Conservation (phyloP, 2,888 invertebrate species). For the Escarpia spicata region DNA sequence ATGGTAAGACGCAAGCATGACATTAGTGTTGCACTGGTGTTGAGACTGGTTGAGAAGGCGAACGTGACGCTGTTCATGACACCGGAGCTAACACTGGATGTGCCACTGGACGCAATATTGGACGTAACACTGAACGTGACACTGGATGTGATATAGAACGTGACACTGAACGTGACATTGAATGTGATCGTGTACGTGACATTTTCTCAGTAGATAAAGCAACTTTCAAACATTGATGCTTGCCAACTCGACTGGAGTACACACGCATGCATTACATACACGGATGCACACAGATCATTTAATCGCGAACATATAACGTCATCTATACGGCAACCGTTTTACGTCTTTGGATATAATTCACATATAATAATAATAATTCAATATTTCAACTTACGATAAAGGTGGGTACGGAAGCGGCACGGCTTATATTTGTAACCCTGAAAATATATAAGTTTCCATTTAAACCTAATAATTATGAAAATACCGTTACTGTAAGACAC, state of each 20-base stretch:
- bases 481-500: not conserved
- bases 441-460: not conserved
- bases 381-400: not conserved
- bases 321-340: not conserved
- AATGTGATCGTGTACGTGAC: no score
- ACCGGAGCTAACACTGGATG: not conserved
- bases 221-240: no score
- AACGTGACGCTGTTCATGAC: not conserved
- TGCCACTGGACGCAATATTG: not conserved
- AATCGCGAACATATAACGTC: not conserved
- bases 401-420: not conserved
- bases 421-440: conserved; percentile 5
- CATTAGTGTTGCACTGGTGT: not conserved
- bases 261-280: no score
- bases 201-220: no score
- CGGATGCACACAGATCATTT: not conserved
- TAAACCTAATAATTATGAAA: not conserved
- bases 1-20: not conserved
- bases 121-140: not conserved
- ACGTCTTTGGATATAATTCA: not conserved
- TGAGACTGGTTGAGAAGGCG: not conserved
- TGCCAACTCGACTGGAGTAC: no score
- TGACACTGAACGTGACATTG: no score
- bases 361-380: not conserved
- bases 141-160: not conserved